Evolutionary conservation across 2,797 vertebrate species (phyloP), one percentile per base, ranked within the genome.

Genomic region (Micrastur ruficollis): DNA sequence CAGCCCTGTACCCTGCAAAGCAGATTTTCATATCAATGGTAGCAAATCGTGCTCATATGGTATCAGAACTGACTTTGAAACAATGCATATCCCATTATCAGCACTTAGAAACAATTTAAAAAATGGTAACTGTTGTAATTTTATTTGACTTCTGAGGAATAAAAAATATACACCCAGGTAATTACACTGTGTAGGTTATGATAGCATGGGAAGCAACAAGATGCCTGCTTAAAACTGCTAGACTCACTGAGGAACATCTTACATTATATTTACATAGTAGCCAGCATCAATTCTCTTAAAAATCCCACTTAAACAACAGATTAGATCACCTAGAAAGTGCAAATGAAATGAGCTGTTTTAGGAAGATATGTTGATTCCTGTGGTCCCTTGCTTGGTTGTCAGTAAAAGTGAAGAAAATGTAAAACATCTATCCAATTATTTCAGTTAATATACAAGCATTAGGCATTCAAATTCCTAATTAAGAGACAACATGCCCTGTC

Each of bases 381-480:
- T 81, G 78, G 97, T 97, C 96, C 97, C 96, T 97, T 94, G 86
- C 97, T 98, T 95, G 81, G 93, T 97, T 97, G 97, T 98, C 97
- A 97, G 97, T 95, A 97, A 98, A 97, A 97, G 94, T 96, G 96
- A 97, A 97, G 96, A 96, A 97, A 98, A 97, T 98, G 97, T 98
- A 97, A 98, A 98, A 98, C 98, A 98, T 98, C 98, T 97, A 98
- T 98, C 98, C 98, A 99, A 99, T 99, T 99, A 99, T 99, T 99
- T 98, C 98, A 97, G 98, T 98, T 99, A 98, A 98, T 98, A 98
- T 98, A 98, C 95, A 96, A 97, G 98, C 98, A 99, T 99, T 98
- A 99, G 98, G 97, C 97, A 98, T 98, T 99, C 98, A 98, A 95
- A 99, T 98, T 98, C 98, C 98, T 99, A 99, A 99, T 99, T 99